A percentile compares a stretch with the other conserved stretches of the same genome.
These are phyloP conservation scores for Arvicanthis niloticus DNA, from an alignment of 2,113 vertebrate species.

Conservation along the genomic window DNA sequence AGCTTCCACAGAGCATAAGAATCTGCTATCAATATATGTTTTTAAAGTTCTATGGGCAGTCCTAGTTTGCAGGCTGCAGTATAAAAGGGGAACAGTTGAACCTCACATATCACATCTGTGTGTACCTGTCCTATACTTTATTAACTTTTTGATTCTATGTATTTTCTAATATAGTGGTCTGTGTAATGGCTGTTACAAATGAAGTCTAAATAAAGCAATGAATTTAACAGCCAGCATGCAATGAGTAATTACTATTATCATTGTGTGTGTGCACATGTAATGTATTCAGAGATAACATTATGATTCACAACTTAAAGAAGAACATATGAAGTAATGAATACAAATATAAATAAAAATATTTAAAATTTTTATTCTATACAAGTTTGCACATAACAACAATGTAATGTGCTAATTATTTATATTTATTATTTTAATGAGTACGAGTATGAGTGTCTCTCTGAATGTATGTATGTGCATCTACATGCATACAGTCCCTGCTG, in stretches of 20 bases:
- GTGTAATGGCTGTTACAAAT: background rate
- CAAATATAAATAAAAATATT: slow-evolving; percentile 36
- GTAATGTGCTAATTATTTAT: background rate
- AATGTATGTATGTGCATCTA: background rate
- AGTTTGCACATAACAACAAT: background rate
- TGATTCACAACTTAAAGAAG: background rate
- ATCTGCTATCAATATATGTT: background rate
- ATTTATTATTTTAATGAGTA: background rate
- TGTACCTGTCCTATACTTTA: background rate
- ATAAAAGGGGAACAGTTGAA: background rate
- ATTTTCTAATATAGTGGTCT: background rate
- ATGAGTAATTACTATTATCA: background rate
- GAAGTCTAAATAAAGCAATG: slow-evolving; percentile 2
- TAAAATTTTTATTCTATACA: slow-evolving; percentile 16
- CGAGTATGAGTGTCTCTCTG: background rate
- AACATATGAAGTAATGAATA: slow-evolving; percentile 19
- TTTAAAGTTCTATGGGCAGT: background rate
- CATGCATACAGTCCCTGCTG: background rate
- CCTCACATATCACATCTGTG: background rate
- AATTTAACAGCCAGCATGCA: background rate
- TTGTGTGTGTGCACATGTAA: background rate
- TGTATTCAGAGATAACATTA: background rate
- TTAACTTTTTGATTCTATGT: background rate
- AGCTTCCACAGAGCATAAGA: background rate
- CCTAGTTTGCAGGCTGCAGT: background rate